Evolutionary conservation across 2,113 vertebrate species (phyloP), one percentile per base, ranked within the genome.

Genomic region (Bos taurus): DNA sequence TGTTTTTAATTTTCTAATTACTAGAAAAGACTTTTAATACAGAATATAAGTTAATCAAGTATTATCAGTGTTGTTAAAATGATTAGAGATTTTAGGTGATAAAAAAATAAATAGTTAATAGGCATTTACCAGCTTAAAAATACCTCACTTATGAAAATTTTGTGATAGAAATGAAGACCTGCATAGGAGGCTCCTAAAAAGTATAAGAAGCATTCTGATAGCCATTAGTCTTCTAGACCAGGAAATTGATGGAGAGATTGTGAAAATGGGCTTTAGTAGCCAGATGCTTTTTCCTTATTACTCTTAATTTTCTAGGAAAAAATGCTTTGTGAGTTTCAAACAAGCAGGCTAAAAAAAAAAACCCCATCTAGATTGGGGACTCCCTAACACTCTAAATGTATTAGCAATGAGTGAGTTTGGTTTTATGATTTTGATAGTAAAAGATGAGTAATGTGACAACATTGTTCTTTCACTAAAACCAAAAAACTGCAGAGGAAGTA

Each of bases 361-460:
- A 94, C 8, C 54, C 17, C 4, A 25, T 67, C 26, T 91, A 67
- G 74, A 11, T 26, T 96, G 83, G 48, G 21, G 11, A 52, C 59
- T 87, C n/a, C 88, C 36, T 88, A 92, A 90, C 9, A 67, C 50
- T 77, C 52, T 59, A 62, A 71, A 30, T 96, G 15, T 7, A 40
- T 5, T 90, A 90, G 23, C 19, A 96, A 33, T 90, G 50, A 80
- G 59, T 56, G 62, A 93, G 23, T 91, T 62, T 97, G 50, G 60
- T 59, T 82, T 96, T 95, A 46, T 90, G 36, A 60, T 94, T 81
- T 19, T 81, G n/a, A 26, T 95, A 92, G 97, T 59, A 48, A 87
- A 95, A 97, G 90, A 43, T 94, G 33, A 94, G 23, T 86, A 90
- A 85, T 74, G 94, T 95, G 82, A 80, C 8, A 74, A 59, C 80